Base-by-base conservation (phyloP, 2,797 vertebrate genomes). In the Sphaeramia orbicularis region DNA sequence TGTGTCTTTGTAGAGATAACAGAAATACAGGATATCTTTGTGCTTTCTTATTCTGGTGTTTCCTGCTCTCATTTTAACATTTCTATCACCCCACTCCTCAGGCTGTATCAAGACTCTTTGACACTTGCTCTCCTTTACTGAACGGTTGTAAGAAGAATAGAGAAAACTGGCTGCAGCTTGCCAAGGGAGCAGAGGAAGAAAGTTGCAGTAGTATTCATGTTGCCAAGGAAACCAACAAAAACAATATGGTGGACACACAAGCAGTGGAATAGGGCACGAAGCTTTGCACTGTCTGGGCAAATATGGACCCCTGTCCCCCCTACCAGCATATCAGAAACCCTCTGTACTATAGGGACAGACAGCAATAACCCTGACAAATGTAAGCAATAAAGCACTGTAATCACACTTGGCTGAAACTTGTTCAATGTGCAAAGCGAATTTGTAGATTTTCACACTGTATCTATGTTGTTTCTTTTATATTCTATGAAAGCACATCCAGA, bases 81-180 rank as follows among this genome's bases (percentile, higher is more conserved):
- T 40, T 56, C 12, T 12, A 15, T 59, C 19, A 11, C 12, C n/a
- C 24, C 10, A 12, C 2, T 15, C 35, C 41, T 50, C 74, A 90
- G 85, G 76, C 84, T 48, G 70, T 91, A 15, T 81, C 86, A 0
- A 56, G 56, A 48, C 55, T 90, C 49, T 91, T 87, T 42, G 47
- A 77, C 43, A 49, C 62, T 53, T 91, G 81, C 49, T 72, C 71
- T 21, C 84, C 86, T 0, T 58, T 90, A 45, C 21, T 85, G 56
- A 71, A 51, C 2, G 85, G 84, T 6, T 89, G 87, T 42, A 78
- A 78, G 74, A 85, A 47, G 40, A 91, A 90, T 78, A 84, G 80
- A 71, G 76, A 86, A 24, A 81, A 86, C 53, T 90, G 85, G 89
- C 62, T 84, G 66, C 74, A 68, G 3, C 61, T 87, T 16, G 60